These are phyloP conservation scores for Acleris laterana DNA, from an alignment of 2,888 invertebrate species.

Conservation along the genomic window DNA sequence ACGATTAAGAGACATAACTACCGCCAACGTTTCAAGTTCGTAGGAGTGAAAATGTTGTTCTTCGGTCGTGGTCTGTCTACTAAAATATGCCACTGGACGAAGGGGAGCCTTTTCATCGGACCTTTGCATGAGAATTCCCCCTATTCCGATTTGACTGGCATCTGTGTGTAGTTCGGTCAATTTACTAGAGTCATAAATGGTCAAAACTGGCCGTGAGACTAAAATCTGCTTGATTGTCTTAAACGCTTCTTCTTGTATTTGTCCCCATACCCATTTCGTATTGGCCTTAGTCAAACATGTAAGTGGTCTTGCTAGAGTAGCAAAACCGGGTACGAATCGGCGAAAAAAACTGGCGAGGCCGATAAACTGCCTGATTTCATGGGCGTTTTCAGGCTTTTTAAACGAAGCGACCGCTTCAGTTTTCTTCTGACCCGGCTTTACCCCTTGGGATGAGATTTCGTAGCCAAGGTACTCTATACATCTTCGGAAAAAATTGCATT, in stretches of 20 bases:
- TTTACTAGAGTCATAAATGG: constrained; percentile 28
- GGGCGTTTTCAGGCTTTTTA: neutral
- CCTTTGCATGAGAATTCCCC: constrained; percentile 31
- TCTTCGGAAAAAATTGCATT: constrained; percentile 14
- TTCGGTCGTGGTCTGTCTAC: constrained; percentile 26
- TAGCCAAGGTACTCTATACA: constrained; percentile 8
- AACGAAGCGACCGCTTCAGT: constrained; percentile 11
- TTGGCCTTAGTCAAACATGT: constrained; percentile 3
- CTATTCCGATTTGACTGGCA: constrained; percentile 33
- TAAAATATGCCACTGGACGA: constrained; percentile 15
- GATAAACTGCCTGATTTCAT: no score
- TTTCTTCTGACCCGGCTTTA: constrained; percentile 2
- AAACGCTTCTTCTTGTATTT: constrained; percentile 5
- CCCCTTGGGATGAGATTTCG: constrained; percentile 1
- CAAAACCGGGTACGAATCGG: constrained; percentile 8
- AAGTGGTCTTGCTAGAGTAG: constrained; percentile 2
- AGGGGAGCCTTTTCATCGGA: neutral
- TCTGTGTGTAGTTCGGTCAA: constrained; percentile 35
- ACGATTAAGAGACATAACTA: neutral
- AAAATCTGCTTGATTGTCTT: neutral
- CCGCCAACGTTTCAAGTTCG: constrained; percentile 4
- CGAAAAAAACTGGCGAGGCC: constrained; percentile 14
- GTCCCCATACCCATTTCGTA: constrained; percentile 1
- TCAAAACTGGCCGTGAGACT: constrained; percentile 21
- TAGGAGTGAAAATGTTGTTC: constrained; percentile 14